Base-by-base conservation (phyloP, 2,888 invertebrate genomes). In the Mythimna vitellina region DNA sequence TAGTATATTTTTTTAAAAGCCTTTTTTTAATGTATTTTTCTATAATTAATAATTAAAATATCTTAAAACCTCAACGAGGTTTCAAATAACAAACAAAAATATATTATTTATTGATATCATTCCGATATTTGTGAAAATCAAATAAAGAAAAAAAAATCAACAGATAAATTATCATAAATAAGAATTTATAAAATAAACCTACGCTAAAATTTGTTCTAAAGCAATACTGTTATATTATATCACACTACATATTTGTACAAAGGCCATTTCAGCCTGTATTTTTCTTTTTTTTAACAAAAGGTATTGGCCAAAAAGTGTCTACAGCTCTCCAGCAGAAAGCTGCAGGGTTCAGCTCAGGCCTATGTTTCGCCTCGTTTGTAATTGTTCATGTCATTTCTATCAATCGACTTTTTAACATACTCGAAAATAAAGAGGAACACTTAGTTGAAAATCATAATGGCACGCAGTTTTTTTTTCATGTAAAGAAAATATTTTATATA, bases 191-290 rank as follows among this genome's bases (percentile, higher is more conserved):
- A 61, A 71, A 58, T 54, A 63, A 61, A 65, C 61, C 53, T 57
- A 76, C 22, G 1, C 56, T 78, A 68, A 3, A 64, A 69, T 69
- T 78, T 74, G 56, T 54, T 70, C 66, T 61, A 76, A 53, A 66
- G 57, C 61, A 79, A 79, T 79, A 79, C 78, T 79, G 78, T 64
- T 70, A 38, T 22, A 69, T 22, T 73, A 65, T 76, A 79, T 79
- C 77, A 79, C 78, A 81, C 64, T 76, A 42, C 22, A 53, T 61
- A 65, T 63, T 76, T 79, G 81, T 76, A 79, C 81, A 65, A 25
- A 64, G 51, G 58, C 58, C n/a, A 25, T 49, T 29, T 38, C 2
- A 17, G 14, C 54, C 38, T 38, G 1, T 54, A 56, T 29, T 14
- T 46, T 29, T 29, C 38, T 35, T 35, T 35, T 35, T 35, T 49